Evolutionary conservation across 2,888 invertebrate genomes (phyloP), one percentile per base, ranked within the genome.

Genomic region (Rosalia funebris): DNA sequence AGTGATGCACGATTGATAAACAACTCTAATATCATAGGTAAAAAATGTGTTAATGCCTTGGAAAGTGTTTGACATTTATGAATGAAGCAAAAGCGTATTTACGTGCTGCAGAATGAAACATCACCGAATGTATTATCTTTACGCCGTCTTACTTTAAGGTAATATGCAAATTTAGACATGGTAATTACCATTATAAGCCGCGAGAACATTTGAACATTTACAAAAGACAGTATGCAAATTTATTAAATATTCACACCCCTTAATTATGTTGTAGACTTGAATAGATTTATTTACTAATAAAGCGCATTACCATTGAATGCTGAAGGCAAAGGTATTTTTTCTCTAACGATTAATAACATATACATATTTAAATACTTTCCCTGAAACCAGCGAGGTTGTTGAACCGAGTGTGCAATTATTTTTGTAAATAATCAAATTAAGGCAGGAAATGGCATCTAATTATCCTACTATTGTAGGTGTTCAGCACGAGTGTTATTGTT

Each of bases 241-340:
- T 53, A 42, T 52, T 25, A 45, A 17, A 25, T 47, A 42, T 53
- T 59, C 59, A 63, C 62, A 50, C 62, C 62, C 59, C 53, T 44
- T 57, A 62, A 62, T 62, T 57, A 55, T 14, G 31, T 15, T 32
- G 48, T 48, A 34, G 36, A 48, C 48, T 36, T 19, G 17, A 48
- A 48, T 16, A 15, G 37, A 36, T 48, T 48, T 48, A 48, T 48
- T 48, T 48, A 37, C 36, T 48, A 20, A 36, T 48, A 37, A 48
- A 48, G 20, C 36, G 11, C 48, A 48, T 48, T 48, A 48, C 48
- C 48, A 48, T 48, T 48, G 36, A 48, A 48, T 48, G 36, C 48
- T 37, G 36, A 37, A 48, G 36, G 36, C 36, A 14, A 48, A 17
- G n/a, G 31, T 11, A 17, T 19, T 48, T 48, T 48, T 37, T 36